Evolutionary conservation across 2,113 vertebrate genomes (phyloP).

Genomic region (Colossoma macropomum): DNA sequence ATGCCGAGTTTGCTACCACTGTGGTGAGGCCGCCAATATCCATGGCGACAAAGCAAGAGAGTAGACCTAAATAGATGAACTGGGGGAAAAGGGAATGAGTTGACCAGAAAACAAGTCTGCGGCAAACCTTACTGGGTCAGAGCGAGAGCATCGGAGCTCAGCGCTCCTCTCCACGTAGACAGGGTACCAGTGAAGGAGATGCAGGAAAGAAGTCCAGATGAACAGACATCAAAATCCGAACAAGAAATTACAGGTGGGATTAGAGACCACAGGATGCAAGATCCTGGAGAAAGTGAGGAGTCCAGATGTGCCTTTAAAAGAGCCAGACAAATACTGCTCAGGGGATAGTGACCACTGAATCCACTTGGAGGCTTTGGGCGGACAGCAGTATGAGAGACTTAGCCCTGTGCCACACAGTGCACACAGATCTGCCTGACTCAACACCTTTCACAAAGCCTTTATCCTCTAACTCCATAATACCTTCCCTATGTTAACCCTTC

Average conservation of each 20-base stretch:
- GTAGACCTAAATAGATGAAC: slow-evolving; percentile 7
- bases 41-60: slow-evolving; percentile 66
- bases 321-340: slow-evolving; percentile 31
- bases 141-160: slow-evolving; percentile 32
- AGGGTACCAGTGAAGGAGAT: neutral
- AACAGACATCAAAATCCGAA: slow-evolving; percentile 31
- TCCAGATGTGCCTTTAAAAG: too few species aligned
- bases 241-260: slow-evolving; percentile 14
- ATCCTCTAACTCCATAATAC: slow-evolving; percentile 77
- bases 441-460: slow-evolving; percentile 77
- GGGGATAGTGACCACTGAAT: slow-evolving; percentile 46
- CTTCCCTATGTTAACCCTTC: slow-evolving; percentile 61
- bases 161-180: neutral
- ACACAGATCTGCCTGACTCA: slow-evolving; percentile 79
- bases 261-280: slow-evolving; percentile 26
- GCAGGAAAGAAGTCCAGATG: neutral
- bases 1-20: slow-evolving; percentile 82
- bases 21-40: slow-evolving; percentile 81
- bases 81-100: slow-evolving; percentile 49
- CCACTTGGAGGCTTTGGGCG: slow-evolving; percentile 49
- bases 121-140: slow-evolving; percentile 4
- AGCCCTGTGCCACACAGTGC: slow-evolving; percentile 51
- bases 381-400: slow-evolving; percentile 54
- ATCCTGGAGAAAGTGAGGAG: slow-evolving; percentile 22
- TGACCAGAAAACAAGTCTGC: neutral